These are phyloP conservation scores for Ammodytes dubius DNA, from an alignment of 2,113 vertebrate species.

Conservation along the genomic window DNA sequence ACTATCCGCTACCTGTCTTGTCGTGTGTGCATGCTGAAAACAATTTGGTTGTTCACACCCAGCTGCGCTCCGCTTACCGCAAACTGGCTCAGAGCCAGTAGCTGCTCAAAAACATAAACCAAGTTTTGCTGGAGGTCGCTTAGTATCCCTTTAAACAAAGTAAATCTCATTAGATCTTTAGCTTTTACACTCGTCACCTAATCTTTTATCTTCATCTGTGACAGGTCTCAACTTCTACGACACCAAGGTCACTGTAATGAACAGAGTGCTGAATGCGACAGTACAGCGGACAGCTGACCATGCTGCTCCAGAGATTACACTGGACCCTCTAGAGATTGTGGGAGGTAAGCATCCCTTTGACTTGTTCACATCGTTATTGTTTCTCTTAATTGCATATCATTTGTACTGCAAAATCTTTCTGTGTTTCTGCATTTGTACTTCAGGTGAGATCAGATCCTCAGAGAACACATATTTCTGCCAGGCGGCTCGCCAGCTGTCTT, in stretches of 20 bases:
- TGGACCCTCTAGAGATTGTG: constrained; percentile 96
- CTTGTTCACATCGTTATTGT: not conserved
- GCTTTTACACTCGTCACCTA: not conserved
- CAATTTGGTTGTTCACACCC: no score
- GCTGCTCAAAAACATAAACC: no score
- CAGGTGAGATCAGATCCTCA: constrained; percentile 93
- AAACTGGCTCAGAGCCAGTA: no score
- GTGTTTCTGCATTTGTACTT: not conserved
- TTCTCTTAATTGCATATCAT: not conserved
- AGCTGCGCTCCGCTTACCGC: no score
- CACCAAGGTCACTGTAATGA: constrained; percentile 97
- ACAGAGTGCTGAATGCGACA: constrained; percentile 93
- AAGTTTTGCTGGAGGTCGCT: no score
- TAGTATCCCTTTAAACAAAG: not conserved
- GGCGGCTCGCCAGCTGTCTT: constrained; percentile 94
- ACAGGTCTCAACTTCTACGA: constrained; percentile 96
- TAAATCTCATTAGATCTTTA: not conserved
- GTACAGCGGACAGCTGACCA: constrained; percentile 97
- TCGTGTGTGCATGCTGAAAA: no score
- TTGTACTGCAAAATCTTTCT: not conserved
- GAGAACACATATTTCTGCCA: constrained; percentile 99
- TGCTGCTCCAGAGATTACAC: constrained; percentile 95
- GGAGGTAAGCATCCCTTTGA: constrained; percentile 85
- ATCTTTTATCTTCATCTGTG: constrained; percentile 5
- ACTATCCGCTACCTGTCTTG: no score